A percentile compares a stretch with the other conserved stretches of the same genome.
These are phyloP conservation scores for Drosophila ochracea DNA, from an alignment of 2,888 invertebrate genomes.

Conservation along the genomic window DNA sequence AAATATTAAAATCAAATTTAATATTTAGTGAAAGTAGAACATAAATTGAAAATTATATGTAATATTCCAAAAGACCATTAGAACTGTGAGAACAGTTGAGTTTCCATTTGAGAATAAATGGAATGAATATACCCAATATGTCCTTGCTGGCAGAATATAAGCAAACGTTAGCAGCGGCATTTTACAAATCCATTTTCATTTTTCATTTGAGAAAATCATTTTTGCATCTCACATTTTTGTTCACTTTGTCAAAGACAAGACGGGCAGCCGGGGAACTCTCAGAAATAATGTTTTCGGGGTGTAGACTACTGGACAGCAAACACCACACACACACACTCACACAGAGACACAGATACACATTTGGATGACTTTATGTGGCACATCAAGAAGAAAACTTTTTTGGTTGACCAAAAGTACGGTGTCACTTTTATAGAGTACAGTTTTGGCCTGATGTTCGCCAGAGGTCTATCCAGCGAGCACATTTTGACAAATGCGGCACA, in stretches of 20 bases:
- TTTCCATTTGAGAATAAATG: background rate
- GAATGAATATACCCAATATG: constrained; percentile 1
- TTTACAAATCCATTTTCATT: constrained; percentile 58
- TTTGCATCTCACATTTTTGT: constrained; percentile 61
- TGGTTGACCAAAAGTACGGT: constrained; percentile 59
- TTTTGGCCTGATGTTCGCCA: constrained; percentile 8
- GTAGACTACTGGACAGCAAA: constrained; percentile 5
- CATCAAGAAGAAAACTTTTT: constrained; percentile 65
- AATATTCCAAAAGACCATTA: too few relatives aligned
- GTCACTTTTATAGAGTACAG: constrained; percentile 59
- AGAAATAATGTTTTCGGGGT: constrained; percentile 32
- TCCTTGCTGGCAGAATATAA: background rate
- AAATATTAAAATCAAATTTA: background rate
- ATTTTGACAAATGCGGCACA: constrained; percentile 42
- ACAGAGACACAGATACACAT: background rate
- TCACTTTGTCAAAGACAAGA: constrained; percentile 54
- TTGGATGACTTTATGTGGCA: constrained; percentile 27
- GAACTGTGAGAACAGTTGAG: background rate
- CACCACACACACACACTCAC: constrained; percentile 1
- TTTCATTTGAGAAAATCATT: constrained; percentile 61
- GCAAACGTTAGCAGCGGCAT: constrained; percentile 13
- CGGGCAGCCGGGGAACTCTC: constrained; percentile 16
- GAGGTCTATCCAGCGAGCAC: constrained; percentile 3
- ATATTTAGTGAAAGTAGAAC: too few relatives aligned
- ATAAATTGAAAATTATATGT: too few relatives aligned